Percentiles rank a stretch among this genome's conserved stretches.
Evolutionary conservation across 2,113 vertebrate genomes (phyloP).

Genomic region (Hippopotamus amphibius): DNA sequence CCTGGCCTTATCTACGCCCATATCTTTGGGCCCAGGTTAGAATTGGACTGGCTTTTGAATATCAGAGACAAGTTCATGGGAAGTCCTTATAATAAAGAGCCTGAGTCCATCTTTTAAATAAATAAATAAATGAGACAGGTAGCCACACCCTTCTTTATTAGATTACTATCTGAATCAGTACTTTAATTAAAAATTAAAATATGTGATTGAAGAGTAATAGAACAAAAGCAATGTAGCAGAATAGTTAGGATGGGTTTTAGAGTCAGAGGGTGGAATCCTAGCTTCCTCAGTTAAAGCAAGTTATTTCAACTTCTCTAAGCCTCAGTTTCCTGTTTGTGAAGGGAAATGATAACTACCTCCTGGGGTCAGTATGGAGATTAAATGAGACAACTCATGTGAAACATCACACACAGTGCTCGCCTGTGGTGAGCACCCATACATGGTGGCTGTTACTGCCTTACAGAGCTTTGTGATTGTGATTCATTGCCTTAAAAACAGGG

Average conservation of each 20-base stretch:
- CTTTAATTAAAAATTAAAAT: not conserved
- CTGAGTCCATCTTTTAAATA: too few relatives aligned
- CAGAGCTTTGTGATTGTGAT: not conserved
- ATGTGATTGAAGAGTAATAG: not conserved
- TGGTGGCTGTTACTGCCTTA: accelerated
- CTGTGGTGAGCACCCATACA: accelerated
- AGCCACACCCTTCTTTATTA: not conserved
- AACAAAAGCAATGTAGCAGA: not conserved
- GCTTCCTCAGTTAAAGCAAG: not conserved
- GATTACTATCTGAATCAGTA: not conserved
- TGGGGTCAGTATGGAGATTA: not conserved
- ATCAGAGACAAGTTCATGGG: not conserved
- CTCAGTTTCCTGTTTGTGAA: not conserved
- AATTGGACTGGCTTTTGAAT: slow-evolving; percentile 25
- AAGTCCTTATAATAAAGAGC: too few relatives aligned
- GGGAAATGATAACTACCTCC: not conserved
- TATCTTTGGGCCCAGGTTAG: not conserved
- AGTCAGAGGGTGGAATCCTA: not conserved
- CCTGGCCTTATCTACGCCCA: not conserved
- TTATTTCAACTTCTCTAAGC: not conserved
- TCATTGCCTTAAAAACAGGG: not conserved
- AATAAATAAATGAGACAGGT: not conserved
- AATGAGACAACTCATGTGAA: not conserved
- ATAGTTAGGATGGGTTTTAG: not conserved
- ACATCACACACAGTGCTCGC: not conserved